A percentile compares a stretch with the other conserved stretches of the same genome.
phyloP scores from a whole-genome alignment of 2,113 vertebrate genomes.

The Colossoma macropomum region DNA sequence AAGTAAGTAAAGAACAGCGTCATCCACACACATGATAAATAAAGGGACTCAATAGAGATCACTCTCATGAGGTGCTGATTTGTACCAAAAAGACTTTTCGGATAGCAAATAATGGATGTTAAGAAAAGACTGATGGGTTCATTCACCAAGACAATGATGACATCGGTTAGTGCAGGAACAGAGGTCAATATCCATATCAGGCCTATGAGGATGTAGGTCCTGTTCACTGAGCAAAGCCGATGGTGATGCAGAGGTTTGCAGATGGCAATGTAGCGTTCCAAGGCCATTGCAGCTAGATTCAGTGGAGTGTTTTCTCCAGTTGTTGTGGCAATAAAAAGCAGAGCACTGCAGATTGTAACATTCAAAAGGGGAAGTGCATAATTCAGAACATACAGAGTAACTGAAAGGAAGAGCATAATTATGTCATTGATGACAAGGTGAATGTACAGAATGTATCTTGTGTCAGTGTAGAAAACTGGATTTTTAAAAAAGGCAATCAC shows the following conservation, averaged over 20 bases:
- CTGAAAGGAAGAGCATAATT: no score
- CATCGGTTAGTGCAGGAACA: slow-evolving; percentile 35
- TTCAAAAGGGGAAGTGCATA: slow-evolving; percentile 14
- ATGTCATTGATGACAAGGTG: no score
- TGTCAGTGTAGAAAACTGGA: no score
- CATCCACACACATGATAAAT: no score
- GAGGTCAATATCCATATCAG: slow-evolving; percentile 50
- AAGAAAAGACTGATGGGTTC: slow-evolving; percentile 40
- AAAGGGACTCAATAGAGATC: slow-evolving; percentile 30
- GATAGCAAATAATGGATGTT: background rate
- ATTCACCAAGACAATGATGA: slow-evolving; percentile 45
- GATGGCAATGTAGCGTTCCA: no score
- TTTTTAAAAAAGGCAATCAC: no score
- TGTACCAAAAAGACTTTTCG: background rate
- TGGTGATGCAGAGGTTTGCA: slow-evolving; percentile 63
- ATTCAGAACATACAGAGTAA: no score
- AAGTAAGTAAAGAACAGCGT: no score
- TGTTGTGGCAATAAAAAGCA: background rate
- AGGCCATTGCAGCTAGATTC: slow-evolving; percentile 68
- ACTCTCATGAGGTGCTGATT: slow-evolving; percentile 13
- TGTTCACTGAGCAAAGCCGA: slow-evolving; percentile 58
- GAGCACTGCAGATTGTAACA: slow-evolving; percentile 8
- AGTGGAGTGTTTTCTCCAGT: slow-evolving; percentile 59
- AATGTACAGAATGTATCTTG: no score
- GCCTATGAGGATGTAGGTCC: slow-evolving; percentile 55